These are phyloP conservation scores for Serripes groenlandicus DNA, from an alignment of 2,888 invertebrate species.

Conservation along the genomic window DNA sequence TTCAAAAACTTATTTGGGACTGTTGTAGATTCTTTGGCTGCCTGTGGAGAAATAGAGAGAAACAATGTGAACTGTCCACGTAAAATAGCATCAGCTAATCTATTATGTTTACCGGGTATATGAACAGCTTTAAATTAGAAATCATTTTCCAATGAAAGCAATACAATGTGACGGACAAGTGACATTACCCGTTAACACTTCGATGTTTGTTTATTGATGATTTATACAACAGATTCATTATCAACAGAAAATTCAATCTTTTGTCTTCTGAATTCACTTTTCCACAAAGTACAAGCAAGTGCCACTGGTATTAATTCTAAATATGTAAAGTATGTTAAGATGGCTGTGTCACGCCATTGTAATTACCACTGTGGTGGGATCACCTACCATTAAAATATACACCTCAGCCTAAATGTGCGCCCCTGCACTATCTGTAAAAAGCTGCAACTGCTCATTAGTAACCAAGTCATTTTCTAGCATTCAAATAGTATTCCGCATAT, in stretches of 20 bases:
- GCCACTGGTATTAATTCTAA: slow-evolving; percentile 34
- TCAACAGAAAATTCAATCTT: slow-evolving; percentile 37
- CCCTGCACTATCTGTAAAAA: slow-evolving; percentile 50
- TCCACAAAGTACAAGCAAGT: slow-evolving; percentile 24
- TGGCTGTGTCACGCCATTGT: slow-evolving; percentile 14
- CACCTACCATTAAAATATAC: slow-evolving; percentile 34
- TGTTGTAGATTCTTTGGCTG: slow-evolving; percentile 4
- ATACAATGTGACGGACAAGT: slow-evolving; percentile 26
- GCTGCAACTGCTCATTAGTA: slow-evolving; percentile 31
- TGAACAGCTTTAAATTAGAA: slow-evolving; percentile 34
- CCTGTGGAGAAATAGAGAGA: slow-evolving; percentile 17
- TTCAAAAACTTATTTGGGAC: slow-evolving; percentile 14
- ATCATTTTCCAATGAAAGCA: slow-evolving; percentile 26
- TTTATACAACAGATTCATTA: slow-evolving; percentile 36
- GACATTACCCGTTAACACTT: slow-evolving; percentile 32
- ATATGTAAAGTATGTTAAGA: slow-evolving; percentile 39
- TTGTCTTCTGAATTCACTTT: slow-evolving; percentile 20
- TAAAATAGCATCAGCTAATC: slow-evolving; percentile 13
- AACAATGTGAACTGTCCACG: slow-evolving; percentile 29
- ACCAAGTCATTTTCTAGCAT: slow-evolving; percentile 41
- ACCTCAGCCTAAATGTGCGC: slow-evolving; percentile 29
- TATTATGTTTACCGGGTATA: slow-evolving; percentile 20
- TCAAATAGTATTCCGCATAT: too few relatives aligned
- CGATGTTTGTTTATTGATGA: slow-evolving; percentile 45
- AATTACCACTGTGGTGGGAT: slow-evolving; percentile 21